A percentile compares a stretch with the other conserved stretches of the same genome.
phyloP scores from a whole-genome alignment of 2,113 vertebrate species.

The Pterophyllum scalare region DNA sequence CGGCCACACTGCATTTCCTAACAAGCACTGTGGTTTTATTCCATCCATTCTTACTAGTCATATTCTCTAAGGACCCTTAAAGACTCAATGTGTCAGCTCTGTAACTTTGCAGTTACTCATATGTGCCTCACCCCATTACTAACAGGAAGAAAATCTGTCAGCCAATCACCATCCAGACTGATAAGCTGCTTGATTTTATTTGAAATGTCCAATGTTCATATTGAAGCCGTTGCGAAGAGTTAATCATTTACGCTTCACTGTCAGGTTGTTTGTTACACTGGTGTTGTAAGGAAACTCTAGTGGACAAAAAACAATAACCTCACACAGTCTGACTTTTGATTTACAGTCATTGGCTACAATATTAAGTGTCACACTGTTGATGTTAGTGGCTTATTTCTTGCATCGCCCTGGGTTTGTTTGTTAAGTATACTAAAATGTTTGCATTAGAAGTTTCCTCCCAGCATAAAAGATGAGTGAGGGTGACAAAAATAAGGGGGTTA shows the following conservation, averaged over 20 bases:
- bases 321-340: not conserved
- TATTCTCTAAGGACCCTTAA: not conserved
- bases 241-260: constrained; percentile 3
- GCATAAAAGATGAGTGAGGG: rapidly evolving
- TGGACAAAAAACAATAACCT: not conserved
- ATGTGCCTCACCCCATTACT: not conserved
- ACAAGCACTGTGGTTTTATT: not conserved
- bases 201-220: not conserved
- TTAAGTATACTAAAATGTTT: not conserved
- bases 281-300: not conserved
- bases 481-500: not conserved
- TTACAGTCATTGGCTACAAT: not conserved
- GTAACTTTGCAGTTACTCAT: not conserved
- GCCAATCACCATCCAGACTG: constrained; percentile 31
- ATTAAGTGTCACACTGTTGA: not conserved
- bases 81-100: not conserved
- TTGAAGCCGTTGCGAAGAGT: not conserved
- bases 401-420: not conserved
- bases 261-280: not conserved
- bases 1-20: not conserved
- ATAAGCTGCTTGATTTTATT: not conserved
- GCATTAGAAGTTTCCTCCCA: not conserved
- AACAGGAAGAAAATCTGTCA: not conserved
- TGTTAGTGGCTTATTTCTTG: not conserved
- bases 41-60: not conserved